Base-by-base conservation (phyloP, 2,888 invertebrate species). In the Nemapogon koenigi region DNA sequence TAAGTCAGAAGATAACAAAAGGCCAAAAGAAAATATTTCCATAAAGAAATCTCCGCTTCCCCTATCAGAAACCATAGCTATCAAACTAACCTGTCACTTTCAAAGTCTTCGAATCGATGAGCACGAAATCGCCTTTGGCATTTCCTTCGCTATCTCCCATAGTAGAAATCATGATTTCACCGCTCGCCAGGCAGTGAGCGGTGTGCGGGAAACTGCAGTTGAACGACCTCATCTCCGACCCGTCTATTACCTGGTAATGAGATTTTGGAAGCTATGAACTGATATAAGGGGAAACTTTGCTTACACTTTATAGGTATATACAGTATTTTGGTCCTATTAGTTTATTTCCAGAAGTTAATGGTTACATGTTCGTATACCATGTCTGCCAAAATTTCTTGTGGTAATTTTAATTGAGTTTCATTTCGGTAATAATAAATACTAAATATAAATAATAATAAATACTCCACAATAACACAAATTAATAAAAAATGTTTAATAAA, bases 161-260 rank as follows among this genome's bases (percentile, higher is more conserved):
- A 8, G 89, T 88, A 4, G 96, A 96, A 54, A 99, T 94, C 90
- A 98, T 93, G 44, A 98, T 87, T 56, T 96, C 90, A 1, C 97
- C 97, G 48, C 84, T 85, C 13, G 94, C 91, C 46, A 97, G 78
- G 64, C 98, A 98, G 66, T 99, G 98, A 2, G 92, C 81, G 1
- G 98, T 97, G 58, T 98, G 98, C 0, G 94, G 95, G 37, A 89
- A 90, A n/a, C 88, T 84, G 42, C 93, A 85, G 59, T 91, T 86
- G 40, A 86, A 76, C 43, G 83, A 81, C 57, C 87, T 86, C 60
- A 97, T 81, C 53, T 91, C 88, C 13, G 84, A 80, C 1, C 92
- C 87, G 59, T 94, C 91, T 47, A 97, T 85, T 28, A 89, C 83
- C 90, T 92, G 39, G 29, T 33, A 37, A 69, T 57, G 59, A 65